Evolutionary conservation across 1,140 invertebrate genomes (phyloP), one percentile per base, ranked within the genome.

Genomic region (Eubasilissa regina): DNA sequence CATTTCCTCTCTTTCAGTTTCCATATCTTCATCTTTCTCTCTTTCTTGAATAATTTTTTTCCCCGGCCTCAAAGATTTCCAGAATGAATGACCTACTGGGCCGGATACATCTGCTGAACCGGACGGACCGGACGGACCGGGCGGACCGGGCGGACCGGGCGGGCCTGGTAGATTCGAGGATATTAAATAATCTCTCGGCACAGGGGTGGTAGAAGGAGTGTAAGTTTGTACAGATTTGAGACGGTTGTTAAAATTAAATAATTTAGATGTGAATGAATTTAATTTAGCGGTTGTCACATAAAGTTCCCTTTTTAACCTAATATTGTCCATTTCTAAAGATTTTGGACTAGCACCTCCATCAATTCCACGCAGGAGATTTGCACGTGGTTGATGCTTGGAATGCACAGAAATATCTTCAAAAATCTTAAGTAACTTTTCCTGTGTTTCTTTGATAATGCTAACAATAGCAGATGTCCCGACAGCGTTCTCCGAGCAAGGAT

Each of bases 401-500:
- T 51, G 48, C 9, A 8, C 25, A 21, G 58, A 62, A 21, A 19
- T 25, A 4, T 62, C 15, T n/a, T 56, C 1, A 11, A 19, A 11
- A 70, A 19, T 7, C 11, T 51, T 70, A 51, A 70, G 19, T 10
- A 75, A 10, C 44, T 77, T 77, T 1, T 47, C 35, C 51, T 77
- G 25, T 0, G 60, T 35, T 15, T 77, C 75, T 4, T 66, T 25
- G 9, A 77, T 77, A 25, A 77, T 48, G 21, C 21, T 44, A 0
- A 43, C 44, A 68, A 77, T 77, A 7, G 62, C 12, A 10, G 13
- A 47, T 53, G 53, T 68, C 1, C 60, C 45, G 4, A n/a, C 25
- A 8, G 66, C 62, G n/a, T 13, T 77, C 3, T 4, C 19, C 10
- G 75, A 66, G 9, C 75, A 77, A 21, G 75, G 75, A 45, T 77